Conservation (phyloP, 2,113 vertebrate genomes). For the Bombycilla garrulus region DNA sequence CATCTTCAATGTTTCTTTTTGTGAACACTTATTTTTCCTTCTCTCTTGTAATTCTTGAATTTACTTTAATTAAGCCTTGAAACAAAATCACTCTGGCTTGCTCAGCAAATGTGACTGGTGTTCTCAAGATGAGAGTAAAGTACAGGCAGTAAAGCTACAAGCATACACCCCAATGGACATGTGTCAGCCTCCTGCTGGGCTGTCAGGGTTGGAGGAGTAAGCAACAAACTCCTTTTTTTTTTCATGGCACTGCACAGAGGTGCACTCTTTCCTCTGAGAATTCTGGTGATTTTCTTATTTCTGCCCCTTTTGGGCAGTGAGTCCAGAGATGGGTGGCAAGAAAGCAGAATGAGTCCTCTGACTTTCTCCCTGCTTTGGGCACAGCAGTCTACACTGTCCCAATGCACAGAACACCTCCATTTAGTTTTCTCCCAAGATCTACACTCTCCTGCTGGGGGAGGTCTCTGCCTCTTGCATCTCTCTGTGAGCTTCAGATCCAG, state of each 20-base stretch:
- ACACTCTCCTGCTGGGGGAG: background rate
- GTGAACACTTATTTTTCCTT: background rate
- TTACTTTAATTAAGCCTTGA: background rate
- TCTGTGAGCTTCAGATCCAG: background rate
- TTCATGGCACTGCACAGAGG: background rate
- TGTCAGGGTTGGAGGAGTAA: background rate
- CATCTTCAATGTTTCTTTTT: background rate
- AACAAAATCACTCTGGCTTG: background rate
- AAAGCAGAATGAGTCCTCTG: background rate
- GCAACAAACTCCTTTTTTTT: background rate
- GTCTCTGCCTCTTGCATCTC: rapidly evolving
- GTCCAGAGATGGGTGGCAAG: background rate
- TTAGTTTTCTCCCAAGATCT: background rate
- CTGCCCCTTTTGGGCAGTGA: background rate
- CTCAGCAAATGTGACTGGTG: background rate
- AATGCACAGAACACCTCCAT: background rate
- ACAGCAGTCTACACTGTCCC: no score
- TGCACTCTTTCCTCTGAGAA: background rate
- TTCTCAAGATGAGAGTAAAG: background rate
- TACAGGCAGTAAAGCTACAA: background rate
- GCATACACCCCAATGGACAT: background rate
- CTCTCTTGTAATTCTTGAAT: background rate
- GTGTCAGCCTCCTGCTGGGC: background rate
- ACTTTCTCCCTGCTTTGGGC: background rate
- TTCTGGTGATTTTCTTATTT: background rate